A percentile compares a stretch with the other conserved stretches of the same genome.
These are phyloP conservation scores for Phyllotreta cruciferae DNA, from an alignment of 2,888 invertebrate species.

Conservation along the genomic window DNA sequence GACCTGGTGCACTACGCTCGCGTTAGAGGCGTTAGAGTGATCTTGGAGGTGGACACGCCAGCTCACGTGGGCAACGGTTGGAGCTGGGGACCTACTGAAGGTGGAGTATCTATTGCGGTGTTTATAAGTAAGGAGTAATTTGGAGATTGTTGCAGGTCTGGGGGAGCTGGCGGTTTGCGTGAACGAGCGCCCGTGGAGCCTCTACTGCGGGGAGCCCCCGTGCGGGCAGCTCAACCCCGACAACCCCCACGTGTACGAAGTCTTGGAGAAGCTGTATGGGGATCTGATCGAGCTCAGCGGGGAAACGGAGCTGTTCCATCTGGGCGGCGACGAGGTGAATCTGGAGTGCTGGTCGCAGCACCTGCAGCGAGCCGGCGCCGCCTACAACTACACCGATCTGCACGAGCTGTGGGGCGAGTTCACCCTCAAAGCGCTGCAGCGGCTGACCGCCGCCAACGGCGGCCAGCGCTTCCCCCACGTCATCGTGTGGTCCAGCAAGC, in stretches of 20 bases:
- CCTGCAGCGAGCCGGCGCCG: constrained; percentile 50
- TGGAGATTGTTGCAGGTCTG: constrained; percentile 53
- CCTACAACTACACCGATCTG: constrained; percentile 73
- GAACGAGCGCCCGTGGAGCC: constrained; percentile 77
- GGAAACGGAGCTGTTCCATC: constrained; percentile 80
- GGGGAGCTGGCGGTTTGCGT: constrained; percentile 83
- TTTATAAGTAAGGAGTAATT: neutral
- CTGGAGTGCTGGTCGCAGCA: constrained; percentile 78
- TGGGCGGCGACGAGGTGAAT: constrained; percentile 86
- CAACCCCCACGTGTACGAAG: constrained; percentile 77
- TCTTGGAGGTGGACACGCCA: constrained; percentile 91
- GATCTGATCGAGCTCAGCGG: constrained; percentile 78
- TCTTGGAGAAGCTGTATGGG: constrained; percentile 77
- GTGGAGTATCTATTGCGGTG: constrained; percentile 49
- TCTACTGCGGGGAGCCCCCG: constrained; percentile 84
- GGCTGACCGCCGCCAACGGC: constrained; percentile 68
- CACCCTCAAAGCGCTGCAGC: constrained; percentile 68
- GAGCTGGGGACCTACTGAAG: constrained; percentile 80
- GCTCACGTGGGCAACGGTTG: constrained; percentile 89
- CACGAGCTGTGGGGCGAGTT: constrained; percentile 83
- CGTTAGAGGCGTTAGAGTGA: constrained; percentile 82
- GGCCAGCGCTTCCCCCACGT: constrained; percentile 65
- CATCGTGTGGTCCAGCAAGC: constrained; percentile 78
- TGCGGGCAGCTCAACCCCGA: constrained; percentile 86
- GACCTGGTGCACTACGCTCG: constrained; percentile 79